Percentiles rank a stretch among this genome's conserved stretches.
Conservation (phyloP, 2,113 vertebrate species). For the Perca schrenkii region DNA sequence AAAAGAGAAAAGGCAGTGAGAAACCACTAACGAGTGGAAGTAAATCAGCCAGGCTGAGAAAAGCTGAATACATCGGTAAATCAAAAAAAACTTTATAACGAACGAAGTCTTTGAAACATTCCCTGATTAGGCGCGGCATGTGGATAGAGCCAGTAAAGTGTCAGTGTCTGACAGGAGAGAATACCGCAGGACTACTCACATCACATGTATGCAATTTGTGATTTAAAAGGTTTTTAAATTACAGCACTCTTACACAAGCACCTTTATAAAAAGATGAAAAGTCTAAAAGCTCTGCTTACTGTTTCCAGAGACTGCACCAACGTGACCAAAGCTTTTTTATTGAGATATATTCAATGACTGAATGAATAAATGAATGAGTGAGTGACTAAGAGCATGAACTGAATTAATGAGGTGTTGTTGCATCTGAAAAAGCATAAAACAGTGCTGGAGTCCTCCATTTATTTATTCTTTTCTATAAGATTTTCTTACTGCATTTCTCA, state of each 20-base stretch:
- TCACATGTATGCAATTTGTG: background rate
- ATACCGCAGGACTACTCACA: background rate
- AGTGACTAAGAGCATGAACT: background rate
- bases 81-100: background rate
- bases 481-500: background rate
- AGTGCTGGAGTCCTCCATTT: background rate
- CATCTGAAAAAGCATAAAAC: background rate
- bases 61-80: background rate
- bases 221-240: background rate
- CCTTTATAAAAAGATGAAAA: background rate
- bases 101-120: conserved; percentile 7
- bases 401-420: background rate
- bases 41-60: conserved; percentile 9
- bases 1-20: background rate
- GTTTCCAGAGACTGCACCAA: too few relatives aligned
- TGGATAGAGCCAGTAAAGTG: background rate
- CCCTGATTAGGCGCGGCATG: background rate
- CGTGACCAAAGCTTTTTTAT: background rate
- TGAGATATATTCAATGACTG: background rate
- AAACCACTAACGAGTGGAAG: background rate
- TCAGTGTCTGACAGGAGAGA: background rate
- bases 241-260: background rate
- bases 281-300: background rate
- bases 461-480: background rate
- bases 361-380: background rate